phyloP scores from a whole-genome alignment of 2,888 invertebrate genomes.

The Branchellion lobata region DNA sequence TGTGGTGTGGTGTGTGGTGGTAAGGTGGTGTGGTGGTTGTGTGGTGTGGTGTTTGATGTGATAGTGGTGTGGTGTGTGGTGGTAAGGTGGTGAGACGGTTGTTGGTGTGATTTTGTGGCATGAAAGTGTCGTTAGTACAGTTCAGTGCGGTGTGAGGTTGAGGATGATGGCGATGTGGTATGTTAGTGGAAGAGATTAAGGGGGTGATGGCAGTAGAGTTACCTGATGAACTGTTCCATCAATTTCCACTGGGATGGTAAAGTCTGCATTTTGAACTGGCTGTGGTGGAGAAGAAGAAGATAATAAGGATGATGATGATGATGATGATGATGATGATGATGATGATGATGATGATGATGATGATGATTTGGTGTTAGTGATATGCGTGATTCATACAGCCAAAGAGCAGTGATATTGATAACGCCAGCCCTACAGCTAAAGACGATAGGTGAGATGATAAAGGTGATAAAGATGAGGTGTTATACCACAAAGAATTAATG shows the following conservation, averaged over 20 bases:
- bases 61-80: not conserved
- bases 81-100: not conserved
- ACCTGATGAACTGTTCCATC: slow-evolving; percentile 95
- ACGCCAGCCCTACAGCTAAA: no score
- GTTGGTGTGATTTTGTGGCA: no score
- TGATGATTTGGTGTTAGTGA: no score
- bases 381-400: no score
- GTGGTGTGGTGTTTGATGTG: not conserved
- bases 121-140: no score
- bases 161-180: not conserved
- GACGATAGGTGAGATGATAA: no score
- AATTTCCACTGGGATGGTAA: slow-evolving; percentile 99
- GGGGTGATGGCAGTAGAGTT: not conserved
- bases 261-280: slow-evolving; percentile 99
- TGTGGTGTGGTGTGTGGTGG: not conserved
- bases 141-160: not conserved
- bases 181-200: no score
- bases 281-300: slow-evolving; percentile 64
- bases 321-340: slow-evolving; percentile 23
- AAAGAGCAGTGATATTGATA: no score
- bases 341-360: slow-evolving; percentile 27
- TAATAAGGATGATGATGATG: not conserved
- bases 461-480: no score
- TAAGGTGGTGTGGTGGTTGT: not conserved
- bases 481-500: no score